Evolutionary conservation across 2,113 vertebrate species (phyloP).

Genomic region (Sprattus sprattus): DNA sequence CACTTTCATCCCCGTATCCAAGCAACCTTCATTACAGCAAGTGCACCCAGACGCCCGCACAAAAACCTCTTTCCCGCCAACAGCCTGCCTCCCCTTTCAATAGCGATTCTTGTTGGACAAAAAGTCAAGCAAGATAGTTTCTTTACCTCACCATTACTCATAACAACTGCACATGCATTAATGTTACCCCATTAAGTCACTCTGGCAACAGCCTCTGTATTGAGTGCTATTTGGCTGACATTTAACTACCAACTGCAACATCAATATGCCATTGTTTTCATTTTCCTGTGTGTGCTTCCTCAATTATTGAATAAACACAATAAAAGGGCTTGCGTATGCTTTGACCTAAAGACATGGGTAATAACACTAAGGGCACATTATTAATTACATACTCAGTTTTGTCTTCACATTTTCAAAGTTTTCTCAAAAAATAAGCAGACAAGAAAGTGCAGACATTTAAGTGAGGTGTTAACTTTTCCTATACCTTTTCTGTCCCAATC

Average conservation of each 20-base stretch:
- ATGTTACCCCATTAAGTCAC: background rate
- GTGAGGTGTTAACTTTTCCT: background rate
- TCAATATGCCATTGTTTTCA: background rate
- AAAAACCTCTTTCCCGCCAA: background rate
- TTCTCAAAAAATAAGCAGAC: background rate
- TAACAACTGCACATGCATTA: background rate
- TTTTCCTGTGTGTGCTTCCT: background rate
- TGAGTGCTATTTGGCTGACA: background rate
- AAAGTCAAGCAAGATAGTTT: background rate
- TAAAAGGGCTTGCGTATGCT: background rate
- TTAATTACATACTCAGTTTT: background rate
- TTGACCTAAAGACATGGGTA: background rate
- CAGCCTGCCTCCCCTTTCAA: background rate
- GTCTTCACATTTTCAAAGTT: background rate
- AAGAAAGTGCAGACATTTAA: background rate
- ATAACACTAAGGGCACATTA: background rate
- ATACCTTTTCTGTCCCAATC: background rate
- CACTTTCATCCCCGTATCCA: slow-evolving; percentile 20
- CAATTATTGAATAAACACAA: background rate
- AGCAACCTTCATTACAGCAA: slow-evolving; percentile 20
- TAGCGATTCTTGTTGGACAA: background rate
- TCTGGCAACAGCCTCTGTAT: background rate
- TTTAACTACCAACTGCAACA: background rate
- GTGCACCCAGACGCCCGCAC: background rate
- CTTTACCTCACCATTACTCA: background rate